Evolutionary conservation across 2,113 vertebrate species (phyloP).

Genomic region (Centropus bengalensis): DNA sequence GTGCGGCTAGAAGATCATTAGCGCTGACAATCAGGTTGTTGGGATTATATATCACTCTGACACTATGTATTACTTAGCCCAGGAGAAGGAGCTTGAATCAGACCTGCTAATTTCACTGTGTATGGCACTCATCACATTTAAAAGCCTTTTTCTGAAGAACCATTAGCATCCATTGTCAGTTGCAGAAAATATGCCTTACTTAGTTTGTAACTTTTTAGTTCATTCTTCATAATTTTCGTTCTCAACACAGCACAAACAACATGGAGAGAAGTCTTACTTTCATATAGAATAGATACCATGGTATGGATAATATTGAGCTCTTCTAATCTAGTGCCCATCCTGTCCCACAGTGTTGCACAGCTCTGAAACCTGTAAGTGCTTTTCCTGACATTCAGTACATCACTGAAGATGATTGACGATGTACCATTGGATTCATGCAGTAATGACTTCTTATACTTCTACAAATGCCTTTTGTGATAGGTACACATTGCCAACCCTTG

Average conservation of each 20-base stretch:
- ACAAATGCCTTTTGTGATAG: not conserved
- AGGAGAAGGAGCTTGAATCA: not conserved
- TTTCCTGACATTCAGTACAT: not conserved
- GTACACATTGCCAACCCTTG: not conserved
- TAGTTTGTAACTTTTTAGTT: not conserved
- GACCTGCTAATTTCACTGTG: not conserved
- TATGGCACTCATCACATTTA: not conserved
- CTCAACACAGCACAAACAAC: not conserved
- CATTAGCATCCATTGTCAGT: not conserved
- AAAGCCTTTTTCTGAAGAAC: not conserved
- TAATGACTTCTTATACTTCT: not conserved
- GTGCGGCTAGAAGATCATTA: not conserved
- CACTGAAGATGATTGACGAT: not conserved
- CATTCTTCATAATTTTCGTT: not conserved
- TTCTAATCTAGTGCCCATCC: not conserved
- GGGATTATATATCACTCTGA: not conserved
- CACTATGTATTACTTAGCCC: not conserved
- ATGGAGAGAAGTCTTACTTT: not conserved
- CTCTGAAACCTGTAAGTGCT: not conserved
- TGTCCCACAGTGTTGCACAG: not conserved
- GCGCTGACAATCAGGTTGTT: not conserved
- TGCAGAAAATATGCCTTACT: not conserved
- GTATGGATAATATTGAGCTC: not conserved
- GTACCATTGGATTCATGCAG: rapidly evolving
- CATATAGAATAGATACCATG: not conserved